Evolutionary conservation across 23 tunicate species (phyloP), one percentile per base, ranked within the genome.

Genomic region (Trididemnum nubilum): DNA sequence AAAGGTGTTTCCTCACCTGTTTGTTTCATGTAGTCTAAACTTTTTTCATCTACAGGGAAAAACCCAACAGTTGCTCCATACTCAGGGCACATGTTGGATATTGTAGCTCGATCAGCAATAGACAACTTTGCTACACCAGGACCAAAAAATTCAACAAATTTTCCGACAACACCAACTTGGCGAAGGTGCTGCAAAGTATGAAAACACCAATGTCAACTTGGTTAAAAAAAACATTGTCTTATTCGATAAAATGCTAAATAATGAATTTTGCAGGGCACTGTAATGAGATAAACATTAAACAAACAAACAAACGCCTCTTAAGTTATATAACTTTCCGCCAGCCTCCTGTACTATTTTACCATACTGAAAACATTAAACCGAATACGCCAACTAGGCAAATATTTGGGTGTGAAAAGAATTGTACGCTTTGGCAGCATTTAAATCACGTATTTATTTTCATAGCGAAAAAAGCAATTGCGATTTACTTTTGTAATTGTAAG

Each of bases 41-140:
- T 85, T 33, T 81, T 79, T 28, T 78, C 61, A 51, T 95, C 99
- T 25, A 95, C 99, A 49, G 99, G 99, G 79, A 95, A 95, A 69
- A 90, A 95, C 0, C 99, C 99, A 44, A 89, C 99, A 37, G 99
- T 95, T 0, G 99, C 99, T 0, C 99, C 99, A 50, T 95, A 95
- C 58, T 95, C 99, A 3, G 99, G 99, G 51, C 99, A 95, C 99
- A 95, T 95, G 78, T 95, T 95, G 18, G 96, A 90, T 35, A 95
- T 95, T 0, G 99, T 95, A 22, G 99, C 99, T 50, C 99, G 83
- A 51, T 95, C 99, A 4, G 99, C 99, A 5, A 95, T 95, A 1
- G 99, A 95, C 36, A 95, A 52, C 33, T 82, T 71, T 2, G 99
- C 66, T 12, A 95, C 99, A 27, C 99, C 99, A 12, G 99, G 89